Percentiles rank a stretch among this genome's conserved stretches.
Conservation (phyloP, 2,113 vertebrate genomes). For the Egretta garzetta region DNA sequence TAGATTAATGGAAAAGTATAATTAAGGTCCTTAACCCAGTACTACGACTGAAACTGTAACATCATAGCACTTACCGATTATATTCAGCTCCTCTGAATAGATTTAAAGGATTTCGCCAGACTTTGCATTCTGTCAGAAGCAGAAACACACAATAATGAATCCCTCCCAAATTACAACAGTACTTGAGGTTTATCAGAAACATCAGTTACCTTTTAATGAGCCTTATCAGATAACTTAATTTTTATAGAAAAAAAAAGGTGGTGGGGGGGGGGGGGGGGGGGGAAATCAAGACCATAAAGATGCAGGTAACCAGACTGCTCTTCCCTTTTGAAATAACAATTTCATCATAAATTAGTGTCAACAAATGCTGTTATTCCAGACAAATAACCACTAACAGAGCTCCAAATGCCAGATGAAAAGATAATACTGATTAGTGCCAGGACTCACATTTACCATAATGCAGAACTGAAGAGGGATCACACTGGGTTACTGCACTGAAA, state of each 20-base stretch:
- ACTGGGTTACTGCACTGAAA: constrained; percentile 3
- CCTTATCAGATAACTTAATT: constrained; percentile 27
- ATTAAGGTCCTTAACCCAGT: neutral
- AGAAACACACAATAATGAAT: constrained; percentile 39
- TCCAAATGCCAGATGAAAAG: constrained; percentile 16
- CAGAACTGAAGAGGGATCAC: neutral
- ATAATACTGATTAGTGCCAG: constrained; percentile 14
- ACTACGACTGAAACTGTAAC: neutral
- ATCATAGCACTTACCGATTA: constrained; percentile 87
- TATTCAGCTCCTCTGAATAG: constrained; percentile 97
- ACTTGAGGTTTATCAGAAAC: neutral
- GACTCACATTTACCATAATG: neutral
- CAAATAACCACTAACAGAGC: constrained; percentile 4
- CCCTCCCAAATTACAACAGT: neutral
- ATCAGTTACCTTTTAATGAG: neutral
- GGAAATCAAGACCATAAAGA: neutral
- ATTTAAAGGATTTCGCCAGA: constrained; percentile 98
- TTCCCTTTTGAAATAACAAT: neutral
- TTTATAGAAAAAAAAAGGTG: no score
- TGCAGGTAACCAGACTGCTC: neutral
- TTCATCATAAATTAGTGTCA: constrained; percentile 17
- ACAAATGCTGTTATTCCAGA: constrained; percentile 33
- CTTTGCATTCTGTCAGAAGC: constrained; percentile 93
- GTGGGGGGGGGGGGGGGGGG: neutral
- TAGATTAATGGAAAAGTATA: constrained; percentile 3